Evolutionary conservation across 2,888 invertebrate species (phyloP).

Genomic region (Marronus borbonicus): DNA sequence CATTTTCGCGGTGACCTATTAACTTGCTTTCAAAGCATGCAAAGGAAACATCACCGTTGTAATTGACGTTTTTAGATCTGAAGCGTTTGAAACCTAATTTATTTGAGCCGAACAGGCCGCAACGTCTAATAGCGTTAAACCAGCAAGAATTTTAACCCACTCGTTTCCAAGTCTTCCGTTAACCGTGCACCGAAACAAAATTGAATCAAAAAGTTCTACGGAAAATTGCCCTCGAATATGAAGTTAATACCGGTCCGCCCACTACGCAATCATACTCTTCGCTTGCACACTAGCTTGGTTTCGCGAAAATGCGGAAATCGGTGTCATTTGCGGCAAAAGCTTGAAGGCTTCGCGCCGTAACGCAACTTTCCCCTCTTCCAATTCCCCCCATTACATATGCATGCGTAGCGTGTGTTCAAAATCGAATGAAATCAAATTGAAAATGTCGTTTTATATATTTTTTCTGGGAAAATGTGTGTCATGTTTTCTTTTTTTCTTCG

Average conservation of each 20-base stretch:
- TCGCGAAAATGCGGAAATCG: background rate
- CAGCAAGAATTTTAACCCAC: background rate
- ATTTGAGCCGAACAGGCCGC: background rate
- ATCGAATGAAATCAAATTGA: constrained; percentile 13
- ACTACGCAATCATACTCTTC: background rate
- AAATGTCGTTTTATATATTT: background rate
- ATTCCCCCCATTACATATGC: background rate
- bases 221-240: background rate
- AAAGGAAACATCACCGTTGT: background rate
- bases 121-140: constrained; percentile 8
- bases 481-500: background rate
- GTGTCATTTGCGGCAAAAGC: background rate
- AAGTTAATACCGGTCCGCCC: constrained; percentile 13
- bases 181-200: constrained; percentile 25
- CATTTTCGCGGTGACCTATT: too few relatives aligned
- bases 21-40: too few relatives aligned
- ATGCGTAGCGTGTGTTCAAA: background rate
- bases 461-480: background rate
- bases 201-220: constrained; percentile 19
- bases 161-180: background rate
- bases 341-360: background rate
- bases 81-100: constrained; percentile 8
- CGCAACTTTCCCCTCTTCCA: background rate
- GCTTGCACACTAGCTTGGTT: background rate
- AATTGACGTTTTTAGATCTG: background rate